These are phyloP conservation scores for Cheirogaleus medius DNA, from an alignment of 2,113 vertebrate species.

Conservation along the genomic window DNA sequence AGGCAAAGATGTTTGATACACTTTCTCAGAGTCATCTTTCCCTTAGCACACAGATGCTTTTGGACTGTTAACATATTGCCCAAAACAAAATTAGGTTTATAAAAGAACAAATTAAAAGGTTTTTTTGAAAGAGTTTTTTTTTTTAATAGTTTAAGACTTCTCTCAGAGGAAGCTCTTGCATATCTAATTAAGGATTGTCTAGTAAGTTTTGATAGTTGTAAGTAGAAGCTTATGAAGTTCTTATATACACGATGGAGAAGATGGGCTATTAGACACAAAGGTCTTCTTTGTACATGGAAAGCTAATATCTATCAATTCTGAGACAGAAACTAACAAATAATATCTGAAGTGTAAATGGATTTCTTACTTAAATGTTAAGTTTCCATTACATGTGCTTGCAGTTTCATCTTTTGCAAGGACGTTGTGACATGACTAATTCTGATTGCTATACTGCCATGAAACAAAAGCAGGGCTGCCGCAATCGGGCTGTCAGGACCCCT, in stretches of 20 bases:
- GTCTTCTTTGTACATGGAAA: slow-evolving; percentile 18
- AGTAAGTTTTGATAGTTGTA: slow-evolving; percentile 54
- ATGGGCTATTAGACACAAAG: slow-evolving; percentile 7
- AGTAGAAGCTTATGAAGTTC: slow-evolving; percentile 50
- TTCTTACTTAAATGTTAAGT: slow-evolving; percentile 52
- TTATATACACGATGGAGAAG: not conserved
- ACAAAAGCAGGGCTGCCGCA: not conserved
- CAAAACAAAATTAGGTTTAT: slow-evolving; percentile 28
- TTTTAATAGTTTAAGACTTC: slow-evolving; percentile 28
- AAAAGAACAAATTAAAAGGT: slow-evolving; percentile 34
- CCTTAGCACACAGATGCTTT: not conserved
- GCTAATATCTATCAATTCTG: slow-evolving; percentile 66
- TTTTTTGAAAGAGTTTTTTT: slow-evolving; percentile 26
- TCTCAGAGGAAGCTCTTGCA: not conserved
- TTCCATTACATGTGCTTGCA: slow-evolving; percentile 21
- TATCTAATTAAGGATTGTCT: slow-evolving; percentile 63
- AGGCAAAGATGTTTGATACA: slow-evolving; percentile 33
- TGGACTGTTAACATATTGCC: not conserved
- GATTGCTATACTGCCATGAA: not conserved
- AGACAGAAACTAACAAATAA: slow-evolving; percentile 47
- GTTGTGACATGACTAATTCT: not conserved
- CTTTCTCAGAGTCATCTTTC: not conserved
- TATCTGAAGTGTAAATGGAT: slow-evolving; percentile 56
- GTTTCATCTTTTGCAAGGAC: slow-evolving; percentile 40
- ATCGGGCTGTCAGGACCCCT: not conserved